Conservation (phyloP, 2,888 invertebrate species). For the Oligia latruncula region DNA sequence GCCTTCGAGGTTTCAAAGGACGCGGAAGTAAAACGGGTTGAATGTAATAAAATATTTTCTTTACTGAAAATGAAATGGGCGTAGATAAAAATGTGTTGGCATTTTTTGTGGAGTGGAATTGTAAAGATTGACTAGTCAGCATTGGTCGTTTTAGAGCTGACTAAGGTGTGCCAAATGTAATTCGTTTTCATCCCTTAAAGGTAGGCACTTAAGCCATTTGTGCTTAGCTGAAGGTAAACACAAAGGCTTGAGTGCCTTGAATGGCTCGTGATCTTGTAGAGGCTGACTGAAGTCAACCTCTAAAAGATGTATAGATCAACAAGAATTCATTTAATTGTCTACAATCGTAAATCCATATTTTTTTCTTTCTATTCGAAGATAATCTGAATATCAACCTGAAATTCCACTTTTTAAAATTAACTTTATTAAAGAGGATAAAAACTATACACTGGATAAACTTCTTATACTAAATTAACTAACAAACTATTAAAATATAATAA, state of each 20-base stretch:
- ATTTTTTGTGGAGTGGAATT: slow-evolving; percentile 19
- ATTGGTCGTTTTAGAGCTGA: background rate
- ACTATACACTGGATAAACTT: no score
- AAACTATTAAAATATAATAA: no score
- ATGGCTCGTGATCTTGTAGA: no score
- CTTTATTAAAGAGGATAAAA: no score
- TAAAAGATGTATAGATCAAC: background rate
- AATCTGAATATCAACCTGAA: no score
- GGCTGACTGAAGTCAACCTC: no score
- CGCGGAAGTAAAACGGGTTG: slow-evolving; percentile 45
- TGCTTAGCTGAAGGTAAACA: background rate
- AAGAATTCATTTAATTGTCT: background rate
- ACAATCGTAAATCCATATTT: background rate
- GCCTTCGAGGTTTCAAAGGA: slow-evolving; percentile 26
- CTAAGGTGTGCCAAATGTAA: background rate
- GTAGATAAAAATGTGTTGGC: slow-evolving; percentile 33
- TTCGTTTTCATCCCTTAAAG: background rate
- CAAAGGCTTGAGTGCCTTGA: no score
- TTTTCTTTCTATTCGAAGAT: no score
- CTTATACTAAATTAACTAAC: no score
- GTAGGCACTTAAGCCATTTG: background rate
- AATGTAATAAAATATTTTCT: slow-evolving; percentile 25
- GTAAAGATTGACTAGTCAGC: slow-evolving; percentile 11
- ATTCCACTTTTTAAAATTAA: no score
- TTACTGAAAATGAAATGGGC: slow-evolving; percentile 15